These are phyloP conservation scores for Emydoidea blandingii DNA, from an alignment of 2,797 vertebrate genomes.

Conservation along the genomic window DNA sequence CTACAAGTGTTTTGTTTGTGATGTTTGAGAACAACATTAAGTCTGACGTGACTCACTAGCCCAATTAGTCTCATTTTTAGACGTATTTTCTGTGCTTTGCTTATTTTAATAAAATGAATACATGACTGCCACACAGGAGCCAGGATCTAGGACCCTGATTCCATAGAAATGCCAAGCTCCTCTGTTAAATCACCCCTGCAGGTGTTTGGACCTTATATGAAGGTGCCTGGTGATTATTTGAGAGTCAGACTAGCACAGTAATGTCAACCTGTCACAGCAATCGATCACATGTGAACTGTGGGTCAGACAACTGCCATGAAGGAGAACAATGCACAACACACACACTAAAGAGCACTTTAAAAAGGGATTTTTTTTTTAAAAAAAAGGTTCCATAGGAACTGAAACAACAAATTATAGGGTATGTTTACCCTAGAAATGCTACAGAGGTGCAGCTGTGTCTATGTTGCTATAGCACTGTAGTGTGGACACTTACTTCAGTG, in stretches of 20 bases:
- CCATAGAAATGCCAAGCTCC: background rate
- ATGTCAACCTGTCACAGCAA: background rate
- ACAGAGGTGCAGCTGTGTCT: too few relatives aligned
- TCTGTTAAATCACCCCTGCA: background rate
- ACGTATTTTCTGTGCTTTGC: background rate
- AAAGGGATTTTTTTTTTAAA: background rate
- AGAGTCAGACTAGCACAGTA: background rate
- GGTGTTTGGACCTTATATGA: background rate
- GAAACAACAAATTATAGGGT: background rate
- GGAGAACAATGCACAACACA: background rate
- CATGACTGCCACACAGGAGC: rapidly evolving
- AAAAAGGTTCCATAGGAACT: background rate
- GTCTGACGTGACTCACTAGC: background rate
- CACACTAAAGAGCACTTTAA: background rate
- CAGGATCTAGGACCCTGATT: background rate
- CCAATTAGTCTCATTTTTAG: background rate
- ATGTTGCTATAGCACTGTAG: background rate
- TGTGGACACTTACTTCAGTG: background rate
- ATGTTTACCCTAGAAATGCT: background rate
- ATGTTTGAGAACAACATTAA: background rate
- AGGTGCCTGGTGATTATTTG: background rate
- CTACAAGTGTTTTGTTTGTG: background rate
- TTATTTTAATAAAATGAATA: background rate
- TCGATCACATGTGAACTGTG: background rate
- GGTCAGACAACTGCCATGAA: background rate